A percentile compares a stretch with the other conserved stretches of the same genome.
phyloP scores from a whole-genome alignment of 2,888 invertebrate genomes.

The Emesis castigata region DNA sequence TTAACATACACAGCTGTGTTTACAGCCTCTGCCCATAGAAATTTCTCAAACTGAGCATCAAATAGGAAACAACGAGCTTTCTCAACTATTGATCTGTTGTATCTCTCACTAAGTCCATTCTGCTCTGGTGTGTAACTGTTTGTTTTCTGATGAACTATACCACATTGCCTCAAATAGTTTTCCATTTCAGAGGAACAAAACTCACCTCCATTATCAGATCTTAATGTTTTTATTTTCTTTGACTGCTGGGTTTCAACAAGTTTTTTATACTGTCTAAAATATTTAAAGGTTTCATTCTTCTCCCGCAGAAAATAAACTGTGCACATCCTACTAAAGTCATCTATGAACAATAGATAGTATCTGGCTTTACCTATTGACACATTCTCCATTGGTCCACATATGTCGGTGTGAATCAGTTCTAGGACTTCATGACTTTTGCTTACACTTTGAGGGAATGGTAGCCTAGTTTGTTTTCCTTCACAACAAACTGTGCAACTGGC shows the following conservation, averaged over 20 bases:
- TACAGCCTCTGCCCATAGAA: not conserved
- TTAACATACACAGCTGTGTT: not conserved
- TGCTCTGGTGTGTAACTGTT: slow-evolving; percentile 55
- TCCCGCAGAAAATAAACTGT: not conserved
- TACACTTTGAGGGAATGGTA: slow-evolving; percentile 22
- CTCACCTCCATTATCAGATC: slow-evolving; percentile 40
- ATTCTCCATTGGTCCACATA: slow-evolving; percentile 30
- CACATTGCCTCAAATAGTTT: slow-evolving; percentile 30
- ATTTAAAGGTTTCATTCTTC: slow-evolving; percentile 20
- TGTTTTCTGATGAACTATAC: slow-evolving; percentile 55
- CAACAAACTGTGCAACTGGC: slow-evolving; percentile 16
- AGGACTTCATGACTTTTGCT: slow-evolving; percentile 23
- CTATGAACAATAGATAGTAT: not conserved
- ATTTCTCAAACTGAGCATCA: slow-evolving; percentile 29
- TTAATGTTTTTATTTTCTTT: slow-evolving; percentile 34
- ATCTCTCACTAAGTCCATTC: slow-evolving; percentile 43
- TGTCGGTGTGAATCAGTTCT: slow-evolving; percentile 26
- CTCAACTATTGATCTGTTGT: slow-evolving; percentile 44
- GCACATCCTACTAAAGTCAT: not conserved
- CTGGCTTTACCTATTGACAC: slow-evolving; percentile 3
- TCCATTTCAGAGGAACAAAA: slow-evolving; percentile 49
- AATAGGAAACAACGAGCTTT: slow-evolving; percentile 42
- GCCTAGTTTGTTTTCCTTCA: slow-evolving; percentile 25
- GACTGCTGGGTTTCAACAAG: slow-evolving; percentile 35
- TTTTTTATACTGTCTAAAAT: slow-evolving; percentile 25